phyloP scores from a whole-genome alignment of 2,888 invertebrate genomes.

The Melipona bicolor region DNA sequence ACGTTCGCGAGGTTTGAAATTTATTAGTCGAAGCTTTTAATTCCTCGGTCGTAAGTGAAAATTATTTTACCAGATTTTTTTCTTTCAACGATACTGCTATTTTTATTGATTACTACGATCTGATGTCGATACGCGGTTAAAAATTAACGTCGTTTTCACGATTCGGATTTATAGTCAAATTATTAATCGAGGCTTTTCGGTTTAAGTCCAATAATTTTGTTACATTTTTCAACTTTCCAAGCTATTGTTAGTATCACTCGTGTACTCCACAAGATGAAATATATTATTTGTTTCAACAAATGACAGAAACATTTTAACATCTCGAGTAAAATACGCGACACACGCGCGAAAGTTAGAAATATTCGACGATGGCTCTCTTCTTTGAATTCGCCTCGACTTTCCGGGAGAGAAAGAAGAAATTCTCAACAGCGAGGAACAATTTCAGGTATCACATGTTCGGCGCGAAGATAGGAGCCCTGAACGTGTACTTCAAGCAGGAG shows the following conservation, averaged over 20 bases:
- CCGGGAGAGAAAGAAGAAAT: not conserved
- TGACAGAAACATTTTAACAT: not conserved
- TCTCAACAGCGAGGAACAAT: not conserved
- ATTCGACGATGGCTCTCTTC: too few species aligned
- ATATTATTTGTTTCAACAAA: not conserved
- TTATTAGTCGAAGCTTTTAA: not conserved
- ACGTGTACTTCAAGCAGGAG: conserved; percentile 85
- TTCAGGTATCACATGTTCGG: conserved; percentile 94
- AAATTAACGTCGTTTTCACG: too few species aligned
- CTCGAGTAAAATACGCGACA: not conserved
- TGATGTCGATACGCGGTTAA: too few species aligned
- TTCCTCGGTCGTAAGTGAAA: not conserved
- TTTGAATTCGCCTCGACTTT: not conserved
- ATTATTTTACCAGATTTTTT: too few species aligned
- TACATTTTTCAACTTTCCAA: too few species aligned
- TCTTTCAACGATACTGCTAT: too few species aligned
- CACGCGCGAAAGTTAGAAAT: not conserved
- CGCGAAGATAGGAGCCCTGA: conserved; percentile 85
- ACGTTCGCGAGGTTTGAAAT: not conserved
- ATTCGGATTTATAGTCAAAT: too few species aligned
- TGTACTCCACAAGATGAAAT: not conserved
- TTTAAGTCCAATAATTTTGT: too few species aligned
- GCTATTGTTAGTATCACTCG: too few species aligned
- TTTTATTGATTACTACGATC: too few species aligned
- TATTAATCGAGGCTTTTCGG: too few species aligned